phyloP scores from a whole-genome alignment of 37 sponge, comb jelly and placozoan species.

The Dysidea cf. avara region DNA sequence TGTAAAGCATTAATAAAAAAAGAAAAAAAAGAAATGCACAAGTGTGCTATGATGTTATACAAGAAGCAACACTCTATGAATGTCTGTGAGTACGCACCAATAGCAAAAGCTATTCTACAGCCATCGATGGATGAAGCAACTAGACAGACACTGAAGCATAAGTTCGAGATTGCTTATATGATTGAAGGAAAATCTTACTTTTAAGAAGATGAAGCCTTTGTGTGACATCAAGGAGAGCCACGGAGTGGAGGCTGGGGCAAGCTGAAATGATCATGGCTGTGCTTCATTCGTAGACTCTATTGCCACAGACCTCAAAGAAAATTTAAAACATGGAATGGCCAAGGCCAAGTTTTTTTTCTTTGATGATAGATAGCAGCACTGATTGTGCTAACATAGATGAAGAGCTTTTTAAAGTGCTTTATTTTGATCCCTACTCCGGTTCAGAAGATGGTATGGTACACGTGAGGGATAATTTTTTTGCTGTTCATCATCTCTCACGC shows the following conservation, averaged over 20 bases:
- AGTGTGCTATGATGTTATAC: no score
- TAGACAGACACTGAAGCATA: constrained; percentile 1
- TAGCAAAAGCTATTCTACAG: constrained; percentile 14
- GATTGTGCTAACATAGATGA: no score
- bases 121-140: not conserved
- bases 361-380: no score
- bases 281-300: no score
- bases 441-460: constrained; percentile 17
- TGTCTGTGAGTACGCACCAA: constrained; percentile 8
- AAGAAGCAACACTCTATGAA: not conserved
- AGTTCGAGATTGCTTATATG: constrained; percentile 23
- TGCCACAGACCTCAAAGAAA: no score
- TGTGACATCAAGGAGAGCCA: constrained; percentile 2
- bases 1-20: constrained; percentile 21
- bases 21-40: not conserved
- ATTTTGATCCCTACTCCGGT: no score
- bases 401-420: no score
- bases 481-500: constrained; percentile 9
- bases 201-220: no score
- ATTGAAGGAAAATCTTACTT: not conserved
- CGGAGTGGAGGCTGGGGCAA: constrained; percentile 41
- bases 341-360: no score
- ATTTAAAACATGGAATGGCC: no score
- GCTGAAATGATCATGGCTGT: constrained; percentile 3
- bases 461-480: constrained; percentile 14